Evolutionary conservation across 37 sponge, comb jelly and placozoan genomes (phyloP).

Genomic region (Axinella damicornis): DNA sequence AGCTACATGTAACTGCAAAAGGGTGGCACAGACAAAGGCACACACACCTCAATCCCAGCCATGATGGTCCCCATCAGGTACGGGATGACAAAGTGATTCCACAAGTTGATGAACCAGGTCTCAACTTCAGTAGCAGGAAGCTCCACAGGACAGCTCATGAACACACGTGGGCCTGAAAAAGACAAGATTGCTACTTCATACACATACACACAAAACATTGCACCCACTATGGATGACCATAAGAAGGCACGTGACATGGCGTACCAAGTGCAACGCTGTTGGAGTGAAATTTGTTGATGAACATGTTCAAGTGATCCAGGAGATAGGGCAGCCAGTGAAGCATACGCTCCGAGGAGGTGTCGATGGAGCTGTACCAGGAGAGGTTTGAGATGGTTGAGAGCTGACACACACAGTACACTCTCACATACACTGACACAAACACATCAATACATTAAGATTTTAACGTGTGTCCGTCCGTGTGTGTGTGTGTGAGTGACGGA

Average conservation of each 20-base stretch:
- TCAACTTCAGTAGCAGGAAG: conserved; percentile 51
- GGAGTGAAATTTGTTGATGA: conserved; percentile 81
- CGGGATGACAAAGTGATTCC: conserved; percentile 89
- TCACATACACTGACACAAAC: too few species aligned
- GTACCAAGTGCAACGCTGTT: conserved; percentile 71
- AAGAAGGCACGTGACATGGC: too few species aligned
- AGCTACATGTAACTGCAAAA: too few species aligned
- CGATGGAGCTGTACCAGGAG: conserved; percentile 28
- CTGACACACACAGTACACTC: too few species aligned
- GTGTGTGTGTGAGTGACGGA: too few species aligned
- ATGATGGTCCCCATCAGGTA: conserved; percentile 81
- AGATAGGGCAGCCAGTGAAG: conserved; percentile 76
- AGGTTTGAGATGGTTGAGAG: too few species aligned
- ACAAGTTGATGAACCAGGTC: conserved; percentile 82
- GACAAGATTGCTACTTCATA: neutral
- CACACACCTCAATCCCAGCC: conserved; percentile 84
- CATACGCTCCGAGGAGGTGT: conserved; percentile 49
- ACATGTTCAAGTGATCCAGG: conserved; percentile 60
- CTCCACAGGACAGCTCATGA: conserved; percentile 74
- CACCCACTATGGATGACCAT: too few species aligned
- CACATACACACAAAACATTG: conserved; percentile 8
- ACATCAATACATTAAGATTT: too few species aligned
- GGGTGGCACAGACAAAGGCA: neutral
- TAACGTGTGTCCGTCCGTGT: too few species aligned
- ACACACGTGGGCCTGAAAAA: conserved; percentile 75